Evolutionary conservation across 1,140 invertebrate genomes (phyloP), one percentile per base, ranked within the genome.

Genomic region (Leptopilina clavipes): DNA sequence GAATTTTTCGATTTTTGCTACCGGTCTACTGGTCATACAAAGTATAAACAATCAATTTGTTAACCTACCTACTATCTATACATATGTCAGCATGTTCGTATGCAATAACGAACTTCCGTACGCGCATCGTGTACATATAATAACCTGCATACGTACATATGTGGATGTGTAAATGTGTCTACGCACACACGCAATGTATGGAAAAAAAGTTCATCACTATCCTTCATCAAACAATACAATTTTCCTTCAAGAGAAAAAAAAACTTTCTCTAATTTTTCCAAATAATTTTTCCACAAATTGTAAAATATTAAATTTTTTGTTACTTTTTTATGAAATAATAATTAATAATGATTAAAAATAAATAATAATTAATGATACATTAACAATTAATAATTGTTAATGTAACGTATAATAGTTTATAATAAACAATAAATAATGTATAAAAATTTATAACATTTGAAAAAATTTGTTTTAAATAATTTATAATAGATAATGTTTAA

Each of bases 1-100:
- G 81, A 78, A 65, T 17, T 65, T 73, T 85, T 87, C 83, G 85
- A 87, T 65, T 80, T 87, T 87, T 86, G 84, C 85, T 85, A 81
- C 77, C 84, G 82, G 84, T 85, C 78, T 85, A 80, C 40, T 83
- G 82, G 80, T 84, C 79, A 87, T 90, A 87, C 84, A 87, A 90
- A 89, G 89, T 89, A 89, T 87, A 89, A 90, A 88, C 85, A 89
- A 88, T 89, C 86, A 89, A 89, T 90, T 90, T 89, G 85, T 90
- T 89, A 89, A 88, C 86, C 88, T 90, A 89, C 84, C 88, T 90
- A 90, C 85, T 89, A 90, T 89, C 79, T 89, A 90, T 88, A 90
- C 84, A 87, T 89, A 86, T 85, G 82, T 88, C 81, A 81, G 84
- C 88, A 88, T 87, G 86, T 87, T 84, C 88, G 85, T 87, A 87